These are phyloP conservation scores for Lycodopsis pacificus DNA, from an alignment of 2,797 vertebrate species.

Conservation along the genomic window DNA sequence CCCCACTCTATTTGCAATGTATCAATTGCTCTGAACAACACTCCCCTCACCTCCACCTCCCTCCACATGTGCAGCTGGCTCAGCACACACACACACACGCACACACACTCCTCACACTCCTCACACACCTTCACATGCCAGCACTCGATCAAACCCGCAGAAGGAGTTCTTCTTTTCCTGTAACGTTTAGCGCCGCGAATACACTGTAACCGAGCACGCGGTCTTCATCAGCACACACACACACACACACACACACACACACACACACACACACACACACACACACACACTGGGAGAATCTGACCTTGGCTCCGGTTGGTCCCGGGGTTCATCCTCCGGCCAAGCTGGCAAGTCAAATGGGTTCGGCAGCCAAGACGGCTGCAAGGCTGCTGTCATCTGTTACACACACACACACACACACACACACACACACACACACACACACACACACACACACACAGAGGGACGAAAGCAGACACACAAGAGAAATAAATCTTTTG, in stretches of 20 bases:
- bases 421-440: too few relatives aligned
- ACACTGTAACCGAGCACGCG: slow-evolving; percentile 43
- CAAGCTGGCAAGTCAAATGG: slow-evolving; percentile 75
- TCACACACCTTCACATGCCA: slow-evolving; percentile 64
- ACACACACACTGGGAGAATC: slow-evolving; percentile 33
- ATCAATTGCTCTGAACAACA: slow-evolving; percentile 84
- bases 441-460: too few relatives aligned
- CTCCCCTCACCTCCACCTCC: slow-evolving; percentile 72
- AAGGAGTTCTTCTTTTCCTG: slow-evolving; percentile 15
- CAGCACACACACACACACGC: slow-evolving; percentile 66
- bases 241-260: too few relatives aligned
- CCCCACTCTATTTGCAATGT: slow-evolving; percentile 87
- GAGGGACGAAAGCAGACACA: slow-evolving; percentile 30
- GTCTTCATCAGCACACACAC: slow-evolving; percentile 39
- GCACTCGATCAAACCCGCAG: slow-evolving; percentile 51
- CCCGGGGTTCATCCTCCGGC: slow-evolving; percentile 74
- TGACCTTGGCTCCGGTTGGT: slow-evolving; percentile 79
- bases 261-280: too few relatives aligned
- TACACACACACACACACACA: slow-evolving; percentile 33
- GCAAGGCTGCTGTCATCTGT: slow-evolving; percentile 74
- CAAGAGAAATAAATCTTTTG: slow-evolving; percentile 14
- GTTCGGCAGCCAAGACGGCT: slow-evolving; percentile 64
- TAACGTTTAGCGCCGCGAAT: slow-evolving; percentile 33
- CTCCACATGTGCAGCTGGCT: slow-evolving; percentile 78
- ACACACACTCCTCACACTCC: too few relatives aligned